Evolutionary conservation across 2,888 invertebrate genomes (phyloP), one percentile per base, ranked within the genome.

Genomic region (Synanthedon andrenaeformis): DNA sequence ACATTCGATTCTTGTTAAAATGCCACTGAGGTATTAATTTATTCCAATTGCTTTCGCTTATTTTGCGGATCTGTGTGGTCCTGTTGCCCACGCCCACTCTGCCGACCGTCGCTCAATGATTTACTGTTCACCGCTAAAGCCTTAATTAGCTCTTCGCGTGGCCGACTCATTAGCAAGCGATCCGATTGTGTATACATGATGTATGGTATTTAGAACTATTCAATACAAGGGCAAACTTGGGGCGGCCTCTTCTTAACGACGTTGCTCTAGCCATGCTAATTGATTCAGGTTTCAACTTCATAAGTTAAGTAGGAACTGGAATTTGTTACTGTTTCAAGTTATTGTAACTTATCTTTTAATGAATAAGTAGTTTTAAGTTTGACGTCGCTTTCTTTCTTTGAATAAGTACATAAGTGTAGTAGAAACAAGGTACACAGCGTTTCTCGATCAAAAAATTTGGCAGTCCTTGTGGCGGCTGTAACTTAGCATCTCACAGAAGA

Each of bases 91-190:
- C 59, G 58, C 62, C 60, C 58, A 60, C 63, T 54, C 55, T 35
- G 53, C 57, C 56, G 56, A 51, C 63, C 65, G 64, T 68, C 68
- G 54, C 53, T 42, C 62, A 59, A 68, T 70, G 69, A 72, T 72
- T 67, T 67, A 70, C 58, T 57, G 53, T 57, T 55, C 53, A 56
- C 60, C 59, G 59, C 58, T 57, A 59, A 59, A 61, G 60, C 64
- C 63, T 65, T 69, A 68, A 71, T 69, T 65, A 69, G 61, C 59
- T 53, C 62, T 63, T 66, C 58, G 65, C 69, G 63, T 66, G 68
- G 59, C 60, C 58, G 57, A 57, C 66, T 69, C 65, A 70, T 74
- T 69, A 70, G 62, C 61, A 49, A 49, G 23, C 49, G 45, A 49
- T 49, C 19, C 49, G 23, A 49, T 19, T 49, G 49, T 49, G 19